Base-by-base conservation (phyloP, 2,888 invertebrate species). In the Rhimphoctona megacephalus region DNA sequence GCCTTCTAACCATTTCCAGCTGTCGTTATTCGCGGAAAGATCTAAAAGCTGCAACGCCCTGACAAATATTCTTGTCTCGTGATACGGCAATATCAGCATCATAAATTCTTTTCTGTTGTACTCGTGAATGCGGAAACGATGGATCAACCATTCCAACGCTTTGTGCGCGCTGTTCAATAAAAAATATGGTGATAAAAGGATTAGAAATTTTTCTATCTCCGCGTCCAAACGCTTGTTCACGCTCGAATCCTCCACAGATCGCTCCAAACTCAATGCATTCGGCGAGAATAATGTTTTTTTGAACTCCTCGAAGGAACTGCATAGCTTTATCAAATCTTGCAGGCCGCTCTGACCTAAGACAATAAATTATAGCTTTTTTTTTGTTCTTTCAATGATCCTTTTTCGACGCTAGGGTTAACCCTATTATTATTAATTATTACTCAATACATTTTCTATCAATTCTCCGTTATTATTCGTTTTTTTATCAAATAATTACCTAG, bases 111-210 rank as follows among this genome's bases (percentile, higher is more conserved):
- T 97, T 81, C 96, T 96, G 92, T 99, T 99, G 94, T 97, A 99
- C 79, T 97, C 96, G 91, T 99, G 97, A 86, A 99, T 97, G 89
- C 97, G 96, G 93, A 97, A 99, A 89, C 99, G 96, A 91, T 98
- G 96, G 69, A 99, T 96, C 4, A 99, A 95, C 99, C 99, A 99
- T 95, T 99, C 99, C 70, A 99, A 94, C 2, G 98, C 97, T 95
- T 99, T 98, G 89, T 99, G 98, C 0, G 98, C 96, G 9, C 97
- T 96, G 90, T 97, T 97, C 0, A 98, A 95, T 74, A 98, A 95
- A 89, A 99, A 97, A 93, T 98, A 99, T 0, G 99, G 99, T 1
- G 98, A 98, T 6, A 99, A 90, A 54, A 97, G 95, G 2, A 97
- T 94, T 0, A 99, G 94, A 94, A 99, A 99, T 88, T 96, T 96